Evolutionary conservation across 2,888 invertebrate species (phyloP), one percentile per base, ranked within the genome.

Genomic region (Drymonia ruficornis): DNA sequence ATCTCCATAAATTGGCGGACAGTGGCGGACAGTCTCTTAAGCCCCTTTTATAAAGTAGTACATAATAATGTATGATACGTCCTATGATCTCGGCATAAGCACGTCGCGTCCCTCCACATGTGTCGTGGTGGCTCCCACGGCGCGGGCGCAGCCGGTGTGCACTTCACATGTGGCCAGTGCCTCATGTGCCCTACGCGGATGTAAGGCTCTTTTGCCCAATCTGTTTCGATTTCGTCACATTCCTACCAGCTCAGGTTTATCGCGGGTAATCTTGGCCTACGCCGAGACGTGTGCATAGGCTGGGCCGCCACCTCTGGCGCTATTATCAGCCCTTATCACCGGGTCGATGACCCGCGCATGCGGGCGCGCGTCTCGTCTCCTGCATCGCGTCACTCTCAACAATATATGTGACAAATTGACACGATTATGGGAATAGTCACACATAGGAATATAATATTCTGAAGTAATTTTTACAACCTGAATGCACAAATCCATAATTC

Each of bases 301-400:
- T 11, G 16, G 1, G 15, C 34, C 5, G 45, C n/a, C 40, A 16
- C 72, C 63, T 70, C 60, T 42, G 34, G 43, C 56, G 61, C 56
- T 62, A 61, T 53, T 64, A 68, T 68, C 73, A 61, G 55, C 42
- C 58, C 51, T 71, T 71, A 71, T 72, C 71, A 63, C 52, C 34
- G 23, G 62, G 63, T 56, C 59, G 29, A 45, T 55, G 57, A 66
- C 65, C 43, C 49, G 45, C 47, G 51, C 57, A 67, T 72, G 60
- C 70, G 72, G 70, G 70, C 50, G 29, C 48, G 43, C 47, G 50
- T 54, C 59, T 61, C 63, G 59, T 50, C 55, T 44, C 40, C 18
- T 40, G 40, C 40, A 40, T 40, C 38, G 40, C 40, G 40, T 16
- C 40, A 40, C 40, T 16, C 1, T 16, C 40, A n/a, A 36, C 11